Base-by-base conservation (phyloP, 2,113 vertebrate species). In the Vulpes vulpes region DNA sequence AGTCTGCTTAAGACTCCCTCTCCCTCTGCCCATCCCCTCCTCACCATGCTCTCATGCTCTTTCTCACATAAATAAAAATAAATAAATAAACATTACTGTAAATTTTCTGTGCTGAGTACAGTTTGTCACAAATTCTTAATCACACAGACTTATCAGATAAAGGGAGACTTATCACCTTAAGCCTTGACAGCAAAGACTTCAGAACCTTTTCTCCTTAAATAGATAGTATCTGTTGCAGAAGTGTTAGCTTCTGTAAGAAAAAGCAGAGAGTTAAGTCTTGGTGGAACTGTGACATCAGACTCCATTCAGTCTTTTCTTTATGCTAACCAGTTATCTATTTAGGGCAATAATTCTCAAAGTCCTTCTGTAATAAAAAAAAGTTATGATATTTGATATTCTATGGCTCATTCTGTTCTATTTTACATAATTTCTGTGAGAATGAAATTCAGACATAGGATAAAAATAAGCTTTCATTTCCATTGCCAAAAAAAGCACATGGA, bases 321-420 rank as follows among this genome's bases (percentile, higher is more conserved):
- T 64, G 23, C 81, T 76, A 91, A 57, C 22, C n/a, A n/a, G 8
- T 51, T 82, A 78, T 53, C 51, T 91, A 11, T 81, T 60, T 60
- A 38, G 19, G 19, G 38, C 49, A 73, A 55, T 95, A 79, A 88
- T 69, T 91, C 67, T 91, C 87, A 38, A 93, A 88, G 43, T 91
- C 51, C 32, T 91, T 95, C 49, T 90, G n/a, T 82, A 83, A 82
- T 93, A 87, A 97, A 90, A 96, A 78, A 96, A 78, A 5, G 35
- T 78, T 65, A 91, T 2, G 22, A 43, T 90, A 96, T 73, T 89
- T 95, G 32, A 43, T 91, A 71, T 11, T 81, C 65, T 78, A 20
- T 49, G 23, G 87, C 10, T 93, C 89, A 96, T 71, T 87, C 43
- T 74, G 53, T 65, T 64, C 83, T 57, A 43, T 27, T 94, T 87